Base-by-base conservation (phyloP, 1,140 invertebrate species). In the Copidosoma floridanum region DNA sequence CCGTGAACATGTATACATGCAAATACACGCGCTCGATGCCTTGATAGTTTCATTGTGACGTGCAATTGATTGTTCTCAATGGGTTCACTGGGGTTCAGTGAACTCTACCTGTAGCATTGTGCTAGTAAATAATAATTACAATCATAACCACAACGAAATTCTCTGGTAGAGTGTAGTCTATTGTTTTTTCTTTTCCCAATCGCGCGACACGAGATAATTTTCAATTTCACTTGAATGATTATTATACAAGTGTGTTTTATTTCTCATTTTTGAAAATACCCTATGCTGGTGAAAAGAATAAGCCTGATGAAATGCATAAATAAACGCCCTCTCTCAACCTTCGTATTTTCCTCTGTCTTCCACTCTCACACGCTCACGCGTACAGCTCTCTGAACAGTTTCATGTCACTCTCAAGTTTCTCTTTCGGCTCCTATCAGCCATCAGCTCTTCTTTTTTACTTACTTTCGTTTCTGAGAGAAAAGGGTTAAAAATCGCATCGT, bases 1-100 rank as follows among this genome's bases (percentile, higher is more conserved):
- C n/a, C n/a, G n/a, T n/a, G n/a, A n/a, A n/a, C n/a, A n/a, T n/a
- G n/a, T n/a, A n/a, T n/a, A n/a, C n/a, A n/a, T n/a, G n/a, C n/a
- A n/a, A n/a, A n/a, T n/a, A n/a, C n/a, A 32, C 24, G n/a, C 24
- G 20, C 40, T 48, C 52, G 56, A 51, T 32, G 35, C 43, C 32
- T 54, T 43, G 16, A 61, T 61, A 40, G 38, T 56, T 61, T 61
- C 52, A 61, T 56, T 61, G 59, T 56, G 24, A 27, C 26, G 27
- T n/a, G 20, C 41, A 43, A 46, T 29, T 56, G 52, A 2, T 32
- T 20, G 23, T 29, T 54, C 7, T 12, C 14, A 55, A 61, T 41
- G 37, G 44, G 24, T 35, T 40, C 58, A 41, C 14, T 53, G 18
- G 32, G 47, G 59, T 55, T 61, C 59, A 56, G 7, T 51, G 59